These are phyloP conservation scores for Diarsia dahlii DNA, from an alignment of 2,888 invertebrate species.

Conservation along the genomic window DNA sequence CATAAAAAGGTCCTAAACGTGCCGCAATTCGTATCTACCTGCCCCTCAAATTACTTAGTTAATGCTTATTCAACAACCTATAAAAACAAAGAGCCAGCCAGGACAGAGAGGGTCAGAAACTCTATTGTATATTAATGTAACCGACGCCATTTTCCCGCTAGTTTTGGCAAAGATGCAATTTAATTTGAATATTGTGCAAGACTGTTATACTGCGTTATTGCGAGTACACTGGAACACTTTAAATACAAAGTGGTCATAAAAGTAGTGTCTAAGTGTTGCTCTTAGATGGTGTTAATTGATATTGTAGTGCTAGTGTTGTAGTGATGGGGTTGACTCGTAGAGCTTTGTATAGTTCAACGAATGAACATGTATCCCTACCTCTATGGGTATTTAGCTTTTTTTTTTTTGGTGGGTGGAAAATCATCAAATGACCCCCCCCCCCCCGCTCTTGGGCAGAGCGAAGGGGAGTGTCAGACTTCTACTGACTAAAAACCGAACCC, in stretches of 20 bases:
- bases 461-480: too few relatives aligned
- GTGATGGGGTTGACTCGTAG: background rate
- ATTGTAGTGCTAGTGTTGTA: constrained; percentile 47
- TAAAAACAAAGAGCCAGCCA: constrained; percentile 87
- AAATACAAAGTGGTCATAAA: constrained; percentile 88
- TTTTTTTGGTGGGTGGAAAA: too few relatives aligned
- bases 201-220: constrained; percentile 85
- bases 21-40: constrained; percentile 80
- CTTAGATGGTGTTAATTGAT: constrained; percentile 79
- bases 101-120: constrained; percentile 86
- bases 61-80: constrained; percentile 88
- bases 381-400: background rate
- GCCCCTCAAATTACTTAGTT: constrained; percentile 82
- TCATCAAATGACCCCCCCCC: too few relatives aligned
- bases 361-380: background rate
- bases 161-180: constrained; percentile 91
- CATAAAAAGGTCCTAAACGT: constrained; percentile 76
- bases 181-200: constrained; percentile 91
- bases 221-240: constrained; percentile 83
- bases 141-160: constrained; percentile 87
- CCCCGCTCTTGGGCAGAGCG: too few relatives aligned
- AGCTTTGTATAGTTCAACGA: background rate
- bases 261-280: constrained; percentile 77
- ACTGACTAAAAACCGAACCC: too few relatives aligned
- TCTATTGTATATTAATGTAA: constrained; percentile 90